These are phyloP conservation scores for Hesperia comma DNA, from an alignment of 2,888 invertebrate genomes.

Conservation along the genomic window DNA sequence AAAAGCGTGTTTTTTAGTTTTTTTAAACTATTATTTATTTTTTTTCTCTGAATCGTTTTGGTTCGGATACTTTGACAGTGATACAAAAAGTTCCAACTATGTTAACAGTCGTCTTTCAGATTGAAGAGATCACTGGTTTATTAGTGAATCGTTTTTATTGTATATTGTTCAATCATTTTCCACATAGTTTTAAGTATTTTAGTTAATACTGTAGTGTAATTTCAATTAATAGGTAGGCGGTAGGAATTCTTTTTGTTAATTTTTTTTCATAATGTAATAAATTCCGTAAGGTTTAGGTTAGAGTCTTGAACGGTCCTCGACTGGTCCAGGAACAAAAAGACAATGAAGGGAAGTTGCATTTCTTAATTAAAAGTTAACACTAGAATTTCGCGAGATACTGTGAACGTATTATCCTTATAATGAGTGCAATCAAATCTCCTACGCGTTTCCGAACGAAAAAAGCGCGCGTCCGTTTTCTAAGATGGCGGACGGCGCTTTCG, in stretches of 20 bases:
- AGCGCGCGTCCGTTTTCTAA: constrained; percentile 37
- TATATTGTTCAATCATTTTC: constrained; percentile 83
- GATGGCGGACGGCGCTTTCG: constrained; percentile 44
- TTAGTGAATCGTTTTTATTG: constrained; percentile 82
- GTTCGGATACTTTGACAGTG: constrained; percentile 30
- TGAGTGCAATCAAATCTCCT: constrained; percentile 48
- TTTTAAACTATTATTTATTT: too few species aligned
- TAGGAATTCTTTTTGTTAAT: constrained; percentile 81
- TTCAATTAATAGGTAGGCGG: constrained; percentile 79
- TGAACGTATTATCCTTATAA: constrained; percentile 39
- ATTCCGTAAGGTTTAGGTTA: constrained; percentile 76
- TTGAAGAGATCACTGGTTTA: constrained; percentile 69
- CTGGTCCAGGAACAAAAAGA: constrained; percentile 78
- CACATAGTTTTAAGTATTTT: constrained; percentile 80
- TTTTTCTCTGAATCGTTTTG: constrained; percentile 12
- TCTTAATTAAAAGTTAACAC: constrained; percentile 58
- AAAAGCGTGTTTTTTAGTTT: too few species aligned
- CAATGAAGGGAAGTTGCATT: constrained; percentile 81
- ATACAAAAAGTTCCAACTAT: constrained; percentile 32
- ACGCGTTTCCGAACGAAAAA: constrained; percentile 41
- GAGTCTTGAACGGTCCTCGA: constrained; percentile 70
- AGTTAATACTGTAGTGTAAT: constrained; percentile 79
- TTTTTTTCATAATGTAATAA: constrained; percentile 77
- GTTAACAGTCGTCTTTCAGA: constrained; percentile 37
- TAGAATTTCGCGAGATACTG: constrained; percentile 55